phyloP scores from a whole-genome alignment of 2,888 invertebrate species.

The Elegia similella region DNA sequence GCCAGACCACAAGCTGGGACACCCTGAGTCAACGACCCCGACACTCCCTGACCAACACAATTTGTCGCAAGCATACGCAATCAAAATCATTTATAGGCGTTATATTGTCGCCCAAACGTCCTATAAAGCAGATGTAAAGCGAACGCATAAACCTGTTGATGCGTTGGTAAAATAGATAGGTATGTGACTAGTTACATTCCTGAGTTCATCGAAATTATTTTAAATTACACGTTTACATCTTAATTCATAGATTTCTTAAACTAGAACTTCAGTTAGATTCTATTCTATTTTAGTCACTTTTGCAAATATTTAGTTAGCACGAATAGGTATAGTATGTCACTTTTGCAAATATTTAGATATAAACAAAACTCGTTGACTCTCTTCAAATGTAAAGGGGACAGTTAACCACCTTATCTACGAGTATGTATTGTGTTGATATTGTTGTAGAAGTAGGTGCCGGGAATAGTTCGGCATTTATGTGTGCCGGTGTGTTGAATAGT shows the following conservation, averaged over 20 bases:
- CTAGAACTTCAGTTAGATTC: background rate
- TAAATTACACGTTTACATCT: background rate
- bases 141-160: slow-evolving; percentile 56
- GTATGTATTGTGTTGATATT: slow-evolving; percentile 9
- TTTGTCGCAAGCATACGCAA: slow-evolving; percentile 50
- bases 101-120: slow-evolving; percentile 61
- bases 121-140: slow-evolving; percentile 61
- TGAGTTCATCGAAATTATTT: slow-evolving; percentile 1
- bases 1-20: slow-evolving; percentile 58
- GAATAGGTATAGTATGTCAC: too few species aligned
- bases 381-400: background rate
- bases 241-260: too few species aligned
- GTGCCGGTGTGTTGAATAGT: slow-evolving; percentile 59
- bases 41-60: slow-evolving; percentile 57
- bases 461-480: slow-evolving; percentile 35
- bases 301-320: background rate
- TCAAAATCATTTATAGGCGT: slow-evolving; percentile 66
- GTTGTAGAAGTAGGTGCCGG: slow-evolving; percentile 19
- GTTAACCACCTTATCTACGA: slow-evolving; percentile 7
- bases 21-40: slow-evolving; percentile 63
- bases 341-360: background rate
- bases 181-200: background rate
- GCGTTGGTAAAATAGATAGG: slow-evolving; percentile 47
- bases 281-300: background rate
- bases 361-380: background rate